Percentiles rank a stretch among this genome's conserved stretches.
Conservation (phyloP, 2,797 vertebrate genomes). For the Lacerta viridis region DNA sequence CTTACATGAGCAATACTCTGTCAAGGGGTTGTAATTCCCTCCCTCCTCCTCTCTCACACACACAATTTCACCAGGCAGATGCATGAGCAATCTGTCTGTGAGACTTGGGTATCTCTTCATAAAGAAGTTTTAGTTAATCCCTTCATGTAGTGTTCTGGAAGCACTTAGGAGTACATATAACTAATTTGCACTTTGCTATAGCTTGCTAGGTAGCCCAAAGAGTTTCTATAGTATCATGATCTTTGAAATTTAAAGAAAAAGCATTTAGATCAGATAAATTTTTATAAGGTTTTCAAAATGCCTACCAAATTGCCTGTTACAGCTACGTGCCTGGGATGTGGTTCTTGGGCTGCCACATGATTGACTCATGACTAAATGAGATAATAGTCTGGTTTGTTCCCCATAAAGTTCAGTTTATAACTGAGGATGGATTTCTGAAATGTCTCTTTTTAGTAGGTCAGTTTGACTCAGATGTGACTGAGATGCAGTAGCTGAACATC, state of each 20-base stretch:
- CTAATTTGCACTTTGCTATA: not conserved
- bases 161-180: not conserved
- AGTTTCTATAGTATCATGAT: not conserved
- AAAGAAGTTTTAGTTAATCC: not conserved
- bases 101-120: no score
- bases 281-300: not conserved
- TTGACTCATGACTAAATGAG: not conserved
- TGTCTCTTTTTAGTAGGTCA: not conserved
- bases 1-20: not conserved
- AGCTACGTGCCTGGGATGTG: not conserved
- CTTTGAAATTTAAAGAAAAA: not conserved
- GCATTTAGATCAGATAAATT: not conserved
- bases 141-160: not conserved
- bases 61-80: not conserved
- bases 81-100: not conserved
- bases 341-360: not conserved
- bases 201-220: not conserved
- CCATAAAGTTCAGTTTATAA: not conserved
- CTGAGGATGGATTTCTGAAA: not conserved
- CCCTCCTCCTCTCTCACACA: no score
- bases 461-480: not conserved
- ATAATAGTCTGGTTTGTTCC: not conserved
- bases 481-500: not conserved
- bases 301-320: not conserved
- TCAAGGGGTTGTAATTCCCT: not conserved